Evolutionary conservation across 2,888 invertebrate species (phyloP), one percentile per base, ranked within the genome.

Genomic region (Noctua janthe): DNA sequence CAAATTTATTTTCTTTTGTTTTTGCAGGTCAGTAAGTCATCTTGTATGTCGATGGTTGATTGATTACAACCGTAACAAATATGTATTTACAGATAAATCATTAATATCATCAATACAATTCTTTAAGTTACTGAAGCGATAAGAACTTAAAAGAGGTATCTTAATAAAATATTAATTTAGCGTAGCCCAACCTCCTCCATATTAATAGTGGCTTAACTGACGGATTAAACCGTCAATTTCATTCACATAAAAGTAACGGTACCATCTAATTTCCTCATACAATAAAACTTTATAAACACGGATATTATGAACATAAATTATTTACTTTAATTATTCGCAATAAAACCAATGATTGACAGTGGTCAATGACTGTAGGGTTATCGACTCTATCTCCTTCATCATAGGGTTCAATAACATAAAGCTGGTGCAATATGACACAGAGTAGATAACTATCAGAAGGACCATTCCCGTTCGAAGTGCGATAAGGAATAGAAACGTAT

Each of bases 321-420:
- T 81, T 67, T 70, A 51, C 71, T 77, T 67, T 56, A 82, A 86
- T 86, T 84, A 87, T 59, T 70, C 70, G 75, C 20, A 78, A 81
- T 87, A 70, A 76, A 81, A 47, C 64, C 0, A 13, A 49, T 83
- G 86, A 89, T 80, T 83, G 84, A 79, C 86, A 77, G 43, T 80
- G 80, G 88, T 83, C 88, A 79, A 81, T 80, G 85, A 81, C 82
- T 74, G 71, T 74, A 71, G 71, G 64, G 82, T 80, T 90, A 87
- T 91, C 90, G 85, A 86, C 86, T 85, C 81, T 89, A 91, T 82
- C 88, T 83, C 84, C 79, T 85, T 75, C 78, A 77, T 39, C 56
- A 88, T 90, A 90, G 51, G 86, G 89, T 89, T 91, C 89, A 86
- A 85, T 91, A 87, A 85, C 90, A 87, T 71, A 66, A 69, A 17